Percentiles rank a stretch among this genome's conserved stretches.
Evolutionary conservation across 2,797 vertebrate species (phyloP).

Genomic region (Trichosurus vulpecula): DNA sequence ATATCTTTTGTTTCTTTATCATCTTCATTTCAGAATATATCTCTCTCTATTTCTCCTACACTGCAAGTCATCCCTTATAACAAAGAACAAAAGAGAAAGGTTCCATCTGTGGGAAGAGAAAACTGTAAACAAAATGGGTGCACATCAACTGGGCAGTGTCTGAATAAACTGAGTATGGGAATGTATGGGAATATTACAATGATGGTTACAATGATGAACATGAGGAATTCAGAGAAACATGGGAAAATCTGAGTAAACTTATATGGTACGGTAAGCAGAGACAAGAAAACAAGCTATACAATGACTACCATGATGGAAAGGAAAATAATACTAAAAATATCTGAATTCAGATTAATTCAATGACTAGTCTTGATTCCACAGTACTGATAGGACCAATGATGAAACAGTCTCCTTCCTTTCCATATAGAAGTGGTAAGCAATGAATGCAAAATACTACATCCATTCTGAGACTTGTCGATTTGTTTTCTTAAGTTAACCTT

Average conservation of each 20-base stretch:
- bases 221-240: not conserved
- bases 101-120: not conserved
- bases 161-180: not conserved
- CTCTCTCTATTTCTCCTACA: not conserved
- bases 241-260: not conserved
- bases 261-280: not conserved
- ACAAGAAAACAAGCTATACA: not conserved
- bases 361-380: not conserved
- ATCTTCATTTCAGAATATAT: not conserved
- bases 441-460: not conserved
- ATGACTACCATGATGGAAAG: not conserved
- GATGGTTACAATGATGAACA: not conserved
- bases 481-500: not conserved
- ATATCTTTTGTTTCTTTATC: not conserved
- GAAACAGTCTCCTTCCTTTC: not conserved
- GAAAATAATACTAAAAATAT: not conserved
- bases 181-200: not conserved
- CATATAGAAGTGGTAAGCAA: not conserved
- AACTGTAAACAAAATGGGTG: not conserved
- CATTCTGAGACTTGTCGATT: not conserved
- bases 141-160: not conserved
- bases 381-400: not conserved
- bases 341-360: not conserved
- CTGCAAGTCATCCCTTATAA: not conserved
- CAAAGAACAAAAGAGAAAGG: not conserved